Percentiles rank a stretch among this genome's conserved stretches.
Evolutionary conservation across 2,113 vertebrate genomes (phyloP).

Genomic region (Corydoras maculifer): DNA sequence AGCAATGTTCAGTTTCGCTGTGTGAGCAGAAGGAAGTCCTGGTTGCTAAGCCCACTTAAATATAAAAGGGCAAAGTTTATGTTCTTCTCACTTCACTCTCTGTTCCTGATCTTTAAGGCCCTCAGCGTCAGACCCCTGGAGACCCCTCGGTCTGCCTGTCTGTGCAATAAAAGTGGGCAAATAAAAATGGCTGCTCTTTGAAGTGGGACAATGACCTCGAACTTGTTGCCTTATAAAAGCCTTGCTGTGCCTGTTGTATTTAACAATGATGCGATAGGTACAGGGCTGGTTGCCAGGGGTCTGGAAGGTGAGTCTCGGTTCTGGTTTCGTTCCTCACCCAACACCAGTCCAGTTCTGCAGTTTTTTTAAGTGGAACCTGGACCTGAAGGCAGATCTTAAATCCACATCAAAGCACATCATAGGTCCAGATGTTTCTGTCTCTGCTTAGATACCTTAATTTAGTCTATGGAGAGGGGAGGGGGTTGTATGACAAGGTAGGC

Average conservation of each 20-base stretch:
- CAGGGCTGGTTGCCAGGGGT: not conserved
- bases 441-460: not conserved
- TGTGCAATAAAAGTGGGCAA: slow-evolving; percentile 50
- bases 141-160: slow-evolving; percentile 48
- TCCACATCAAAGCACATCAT: slow-evolving; percentile 9
- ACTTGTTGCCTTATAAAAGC: slow-evolving; percentile 50
- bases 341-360: not conserved
- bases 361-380: slow-evolving; percentile 8
- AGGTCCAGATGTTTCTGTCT: slow-evolving; percentile 15
- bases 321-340: not conserved
- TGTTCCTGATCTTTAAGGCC: not conserved
- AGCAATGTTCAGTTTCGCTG: slow-evolving; percentile 9
- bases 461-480: not conserved
- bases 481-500: slow-evolving; percentile 35
- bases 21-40: slow-evolving; percentile 6
- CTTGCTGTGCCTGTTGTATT: not conserved
- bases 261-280: not conserved
- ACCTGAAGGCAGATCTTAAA: slow-evolving; percentile 6
- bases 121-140: not conserved
- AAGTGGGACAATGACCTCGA: slow-evolving; percentile 62
- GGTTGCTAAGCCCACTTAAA: slow-evolving; percentile 16
- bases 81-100: slow-evolving; percentile 14
- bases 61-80: slow-evolving; percentile 14
- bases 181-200: slow-evolving; percentile 51
- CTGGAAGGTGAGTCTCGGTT: not conserved